Base-by-base conservation (phyloP, 2,888 invertebrate species). In the Chrysolina americana region DNA sequence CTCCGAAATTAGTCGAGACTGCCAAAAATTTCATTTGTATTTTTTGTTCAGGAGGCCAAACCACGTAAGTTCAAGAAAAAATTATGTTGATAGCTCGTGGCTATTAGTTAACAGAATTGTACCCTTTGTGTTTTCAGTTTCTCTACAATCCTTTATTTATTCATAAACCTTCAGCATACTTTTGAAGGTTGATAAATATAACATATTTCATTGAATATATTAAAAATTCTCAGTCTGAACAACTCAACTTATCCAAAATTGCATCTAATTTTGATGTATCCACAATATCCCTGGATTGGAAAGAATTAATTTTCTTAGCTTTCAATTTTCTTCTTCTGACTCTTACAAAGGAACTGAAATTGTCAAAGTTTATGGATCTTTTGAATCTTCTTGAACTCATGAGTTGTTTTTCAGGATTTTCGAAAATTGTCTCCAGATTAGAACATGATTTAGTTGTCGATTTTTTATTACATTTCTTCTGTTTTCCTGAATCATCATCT, bases 381-480 rank as follows among this genome's bases (percentile, higher is more conserved):
- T 63, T 75, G 21, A 69, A 66, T 41, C 72, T 75, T n/a, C 72
- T 69, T 36, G 44, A 70, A 13, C 72, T 65, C 75, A 75, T 75
- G 6, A 73, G 17, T 28, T 69, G 19, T 21, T 66, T 70, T 44
- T 48, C 53, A 15, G 75, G 72, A 23, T 21, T 41, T 56, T 75
- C 75, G 36, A 72, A 75, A 53, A 75, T 75, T 21, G 72, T 75
- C 62, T 75, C 75, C 13, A 75, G 50, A 23, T 75, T 75, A 13
- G 69, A 72, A 63, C 50, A 63, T 44, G 66, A 50, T 23, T 56
- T 47, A 15, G 63, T 19, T 15, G 62, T 21, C 8, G 3, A 0
- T 36, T 3, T 36, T 36, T 36, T 3, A 36, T 70, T 62, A 66
- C 41, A 28, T 62, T 74, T 70, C 28, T 28, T 28, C 9, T 8